phyloP scores from a whole-genome alignment of 2,113 vertebrate genomes.

The Cryptoleucopteryx plumbea region DNA sequence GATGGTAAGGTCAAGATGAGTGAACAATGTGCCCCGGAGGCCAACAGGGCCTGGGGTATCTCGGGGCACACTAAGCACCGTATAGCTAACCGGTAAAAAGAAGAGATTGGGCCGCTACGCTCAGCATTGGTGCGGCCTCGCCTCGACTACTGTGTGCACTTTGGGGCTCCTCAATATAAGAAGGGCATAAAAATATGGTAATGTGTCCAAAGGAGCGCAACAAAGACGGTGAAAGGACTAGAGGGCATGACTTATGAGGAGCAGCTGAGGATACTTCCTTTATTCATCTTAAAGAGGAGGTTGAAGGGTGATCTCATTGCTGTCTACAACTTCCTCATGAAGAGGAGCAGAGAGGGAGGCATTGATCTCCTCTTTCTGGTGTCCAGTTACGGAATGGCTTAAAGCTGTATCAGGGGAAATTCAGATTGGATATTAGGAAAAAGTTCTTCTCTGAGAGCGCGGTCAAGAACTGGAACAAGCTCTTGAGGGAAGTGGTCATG shows the following conservation, averaged over 20 bases:
- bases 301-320: neutral
- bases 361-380: neutral
- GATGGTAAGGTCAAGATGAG: neutral
- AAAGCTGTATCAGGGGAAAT: neutral
- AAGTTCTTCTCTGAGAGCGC: neutral
- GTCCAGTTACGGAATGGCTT: neutral
- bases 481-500: neutral
- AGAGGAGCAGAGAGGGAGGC: fast-evolving
- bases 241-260: neutral
- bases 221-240: neutral
- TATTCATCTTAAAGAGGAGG: neutral
- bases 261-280: neutral
- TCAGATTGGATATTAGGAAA: neutral
- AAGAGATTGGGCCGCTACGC: neutral
- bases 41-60: neutral
- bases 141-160: neutral
- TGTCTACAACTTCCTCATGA: neutral
- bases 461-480: neutral
- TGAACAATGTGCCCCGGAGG: neutral
- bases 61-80: neutral
- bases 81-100: fast-evolving
- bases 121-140: neutral
- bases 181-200: neutral
- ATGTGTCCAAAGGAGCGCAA: neutral
- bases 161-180: neutral